Conservation (phyloP, 2,888 invertebrate species). For the Drosophila ustulata region DNA sequence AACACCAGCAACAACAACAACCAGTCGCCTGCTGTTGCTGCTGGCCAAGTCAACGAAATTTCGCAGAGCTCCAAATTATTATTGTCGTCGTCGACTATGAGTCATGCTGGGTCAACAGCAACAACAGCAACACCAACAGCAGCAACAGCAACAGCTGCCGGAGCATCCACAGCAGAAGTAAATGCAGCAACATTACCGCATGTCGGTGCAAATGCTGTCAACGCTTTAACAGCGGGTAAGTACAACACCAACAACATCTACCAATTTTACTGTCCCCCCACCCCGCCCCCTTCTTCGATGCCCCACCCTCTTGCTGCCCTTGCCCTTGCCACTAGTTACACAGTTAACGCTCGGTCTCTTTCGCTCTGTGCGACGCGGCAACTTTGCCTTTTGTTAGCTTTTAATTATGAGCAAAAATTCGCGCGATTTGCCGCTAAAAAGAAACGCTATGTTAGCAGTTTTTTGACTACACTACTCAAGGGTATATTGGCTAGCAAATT, state of each 20-base stretch:
- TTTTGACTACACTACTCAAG: slow-evolving; percentile 18
- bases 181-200: slow-evolving; percentile 58
- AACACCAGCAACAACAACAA: slow-evolving; percentile 28
- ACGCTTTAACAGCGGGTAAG: slow-evolving; percentile 70
- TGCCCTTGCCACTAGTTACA: slow-evolving; percentile 31
- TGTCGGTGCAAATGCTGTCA: slow-evolving; percentile 61
- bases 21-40: slow-evolving; percentile 20
- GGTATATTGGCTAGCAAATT: slow-evolving; percentile 16
- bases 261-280: slow-evolving; percentile 13
- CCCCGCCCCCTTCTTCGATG: not conserved
- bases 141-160: slow-evolving; percentile 26
- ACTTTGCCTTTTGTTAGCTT: slow-evolving; percentile 79
- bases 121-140: slow-evolving; percentile 30
- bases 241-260: slow-evolving; percentile 44
- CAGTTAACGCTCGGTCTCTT: slow-evolving; percentile 25
- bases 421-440: slow-evolving; percentile 44
- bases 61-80: slow-evolving; percentile 70
- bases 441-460: slow-evolving; percentile 65
- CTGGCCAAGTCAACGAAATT: slow-evolving; percentile 55
- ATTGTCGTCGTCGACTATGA: slow-evolving; percentile 58
- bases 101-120: slow-evolving; percentile 59
- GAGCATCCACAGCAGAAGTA: slow-evolving; percentile 17
- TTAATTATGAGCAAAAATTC: slow-evolving; percentile 78
- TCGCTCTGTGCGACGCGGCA: slow-evolving; percentile 42
- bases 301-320: not conserved